These are phyloP conservation scores for Strigamia transsilvanica DNA, from an alignment of 2,888 invertebrate species.

Conservation along the genomic window DNA sequence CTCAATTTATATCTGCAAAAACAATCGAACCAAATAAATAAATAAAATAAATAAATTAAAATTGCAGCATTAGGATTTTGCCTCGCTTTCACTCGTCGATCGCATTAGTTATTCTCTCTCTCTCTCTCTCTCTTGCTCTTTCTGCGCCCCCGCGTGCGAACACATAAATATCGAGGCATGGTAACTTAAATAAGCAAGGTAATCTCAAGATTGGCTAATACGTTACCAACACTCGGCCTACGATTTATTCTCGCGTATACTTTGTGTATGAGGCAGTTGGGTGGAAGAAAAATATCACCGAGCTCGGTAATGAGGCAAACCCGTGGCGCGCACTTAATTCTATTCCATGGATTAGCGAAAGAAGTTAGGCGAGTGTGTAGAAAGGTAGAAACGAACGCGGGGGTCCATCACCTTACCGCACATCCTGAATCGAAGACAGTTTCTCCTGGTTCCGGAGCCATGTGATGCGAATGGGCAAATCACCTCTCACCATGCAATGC, in stretches of 20 bases:
- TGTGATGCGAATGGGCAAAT: slow-evolving; percentile 39
- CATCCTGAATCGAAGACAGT: background rate
- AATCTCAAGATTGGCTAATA: background rate
- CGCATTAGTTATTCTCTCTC: background rate
- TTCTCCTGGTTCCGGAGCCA: slow-evolving; percentile 50
- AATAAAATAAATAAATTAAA: background rate
- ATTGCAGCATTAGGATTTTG: background rate
- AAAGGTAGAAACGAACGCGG: background rate
- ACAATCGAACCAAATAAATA: background rate
- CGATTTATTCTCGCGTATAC: background rate
- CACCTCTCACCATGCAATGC: slow-evolving; percentile 33
- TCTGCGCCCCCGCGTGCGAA: too few relatives aligned
- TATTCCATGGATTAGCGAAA: background rate
- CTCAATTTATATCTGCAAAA: slow-evolving; percentile 6
- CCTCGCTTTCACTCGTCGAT: background rate
- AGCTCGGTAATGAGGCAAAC: slow-evolving; percentile 1
- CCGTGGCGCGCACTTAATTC: background rate
- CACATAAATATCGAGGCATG: background rate
- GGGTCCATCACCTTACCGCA: background rate
- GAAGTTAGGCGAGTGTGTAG: background rate
- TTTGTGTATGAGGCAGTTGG: background rate
- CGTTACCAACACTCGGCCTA: background rate
- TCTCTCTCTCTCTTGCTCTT: too few relatives aligned
- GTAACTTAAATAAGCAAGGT: background rate
- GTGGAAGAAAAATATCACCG: background rate